Evolutionary conservation across 1,140 invertebrate genomes (phyloP).

Genomic region (Leptestheria dahalacensis): DNA sequence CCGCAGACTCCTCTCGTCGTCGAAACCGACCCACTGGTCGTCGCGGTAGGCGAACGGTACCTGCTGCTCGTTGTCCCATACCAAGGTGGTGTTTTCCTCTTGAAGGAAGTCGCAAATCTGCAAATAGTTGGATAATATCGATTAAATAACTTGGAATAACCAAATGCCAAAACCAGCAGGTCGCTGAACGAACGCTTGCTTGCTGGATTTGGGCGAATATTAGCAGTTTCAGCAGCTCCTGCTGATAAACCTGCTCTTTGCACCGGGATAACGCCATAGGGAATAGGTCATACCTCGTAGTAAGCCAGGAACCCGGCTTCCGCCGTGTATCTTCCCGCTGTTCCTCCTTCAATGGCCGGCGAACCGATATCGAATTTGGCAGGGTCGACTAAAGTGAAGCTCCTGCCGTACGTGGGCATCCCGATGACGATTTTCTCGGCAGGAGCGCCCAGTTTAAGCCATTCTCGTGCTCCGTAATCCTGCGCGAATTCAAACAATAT

Average conservation of each 20-base stretch:
- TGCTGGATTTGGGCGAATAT: too few species aligned
- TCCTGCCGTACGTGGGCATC: slow-evolving; percentile 76
- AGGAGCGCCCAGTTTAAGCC: slow-evolving; percentile 51
- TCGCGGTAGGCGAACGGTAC: slow-evolving; percentile 82
- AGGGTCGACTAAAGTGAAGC: slow-evolving; percentile 79
- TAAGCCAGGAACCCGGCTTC: slow-evolving; percentile 84
- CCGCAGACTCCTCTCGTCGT: slow-evolving; percentile 79
- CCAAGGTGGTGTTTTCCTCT: slow-evolving; percentile 77
- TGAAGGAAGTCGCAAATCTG: slow-evolving; percentile 79
- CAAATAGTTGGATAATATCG: slow-evolving; percentile 5
- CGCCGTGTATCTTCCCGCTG: slow-evolving; percentile 64
- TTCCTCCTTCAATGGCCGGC: slow-evolving; percentile 67
- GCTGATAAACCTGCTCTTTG: too few species aligned
- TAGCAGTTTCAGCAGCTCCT: too few species aligned
- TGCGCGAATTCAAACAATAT: neutral
- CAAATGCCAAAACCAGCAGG: too few species aligned
- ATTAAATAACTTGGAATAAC: slow-evolving; percentile 1
- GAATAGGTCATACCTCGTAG: slow-evolving; percentile 52
- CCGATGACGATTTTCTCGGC: slow-evolving; percentile 90
- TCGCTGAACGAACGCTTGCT: too few species aligned
- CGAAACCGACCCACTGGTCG: slow-evolving; percentile 91
- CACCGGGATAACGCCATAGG: too few species aligned
- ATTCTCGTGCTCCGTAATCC: neutral
- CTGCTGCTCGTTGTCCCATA: slow-evolving; percentile 93
- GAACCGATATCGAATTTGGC: slow-evolving; percentile 84